phyloP scores from a whole-genome alignment of 1,140 invertebrate species.

The Colletes gigas region DNA sequence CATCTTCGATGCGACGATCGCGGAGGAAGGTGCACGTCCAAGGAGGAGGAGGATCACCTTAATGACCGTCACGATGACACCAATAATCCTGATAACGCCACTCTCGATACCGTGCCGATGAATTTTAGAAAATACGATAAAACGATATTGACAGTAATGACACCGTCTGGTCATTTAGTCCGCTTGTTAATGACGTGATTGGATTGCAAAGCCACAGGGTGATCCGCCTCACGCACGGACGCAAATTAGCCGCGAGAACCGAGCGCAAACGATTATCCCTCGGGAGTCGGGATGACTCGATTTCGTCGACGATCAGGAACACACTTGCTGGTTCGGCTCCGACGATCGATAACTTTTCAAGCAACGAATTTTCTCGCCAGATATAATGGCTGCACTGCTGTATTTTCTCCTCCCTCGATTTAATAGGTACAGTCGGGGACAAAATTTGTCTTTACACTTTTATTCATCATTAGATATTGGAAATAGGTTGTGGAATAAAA shows the following conservation, averaged over 20 bases:
- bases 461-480: too few relatives aligned
- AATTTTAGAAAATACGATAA: constrained; percentile 39
- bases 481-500: too few relatives aligned
- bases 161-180: constrained; percentile 28
- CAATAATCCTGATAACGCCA: constrained; percentile 38
- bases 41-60: neutral
- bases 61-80: constrained; percentile 13
- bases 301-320: neutral
- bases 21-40: neutral
- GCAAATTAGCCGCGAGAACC: neutral
- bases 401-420: too few relatives aligned
- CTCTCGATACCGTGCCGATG: neutral
- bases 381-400: too few relatives aligned
- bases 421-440: too few relatives aligned
- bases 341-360: neutral
- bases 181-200: constrained; percentile 38
- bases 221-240: neutral
- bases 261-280: neutral
- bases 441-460: too few relatives aligned
- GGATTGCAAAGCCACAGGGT: too few relatives aligned
- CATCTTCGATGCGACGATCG: too few relatives aligned
- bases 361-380: too few relatives aligned
- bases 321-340: neutral
- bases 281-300: neutral
- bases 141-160: constrained; percentile 17